Evolutionary conservation across 2,113 vertebrate species (phyloP).

Genomic region (Gopherus evgoodei): DNA sequence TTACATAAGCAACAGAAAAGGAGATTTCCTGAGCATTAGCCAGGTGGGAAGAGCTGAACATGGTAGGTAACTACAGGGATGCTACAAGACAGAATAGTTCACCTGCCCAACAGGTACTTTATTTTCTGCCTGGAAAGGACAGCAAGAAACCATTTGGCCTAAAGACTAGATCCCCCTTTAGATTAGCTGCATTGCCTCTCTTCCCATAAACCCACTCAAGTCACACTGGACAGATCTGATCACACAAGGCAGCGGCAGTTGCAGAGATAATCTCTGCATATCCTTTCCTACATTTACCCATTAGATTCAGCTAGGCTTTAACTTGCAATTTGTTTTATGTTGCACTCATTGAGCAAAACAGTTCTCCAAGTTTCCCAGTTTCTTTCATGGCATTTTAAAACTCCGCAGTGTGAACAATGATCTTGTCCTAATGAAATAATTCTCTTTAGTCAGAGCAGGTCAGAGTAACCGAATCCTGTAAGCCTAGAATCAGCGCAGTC

Average conservation of each 20-base stretch:
- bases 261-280: neutral
- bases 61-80: neutral
- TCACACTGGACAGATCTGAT: neutral
- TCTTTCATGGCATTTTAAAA: neutral
- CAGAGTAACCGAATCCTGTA: constrained; percentile 17
- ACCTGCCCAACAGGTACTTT: neutral
- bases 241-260: neutral
- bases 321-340: neutral
- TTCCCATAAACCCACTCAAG: neutral
- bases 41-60: neutral
- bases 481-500: neutral
- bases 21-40: neutral
- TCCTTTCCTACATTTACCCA: neutral
- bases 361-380: neutral
- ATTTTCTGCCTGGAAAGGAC: neutral
- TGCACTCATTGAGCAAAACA: neutral
- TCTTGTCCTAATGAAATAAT: neutral
- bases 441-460: neutral
- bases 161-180: neutral
- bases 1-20: neutral
- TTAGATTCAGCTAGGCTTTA: neutral
- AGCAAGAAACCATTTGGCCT: neutral
- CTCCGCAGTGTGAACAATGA: neutral
- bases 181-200: neutral
- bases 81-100: neutral